These are phyloP conservation scores for Meleagris gallopavo DNA, from an alignment of 2,113 vertebrate species.

Conservation along the genomic window DNA sequence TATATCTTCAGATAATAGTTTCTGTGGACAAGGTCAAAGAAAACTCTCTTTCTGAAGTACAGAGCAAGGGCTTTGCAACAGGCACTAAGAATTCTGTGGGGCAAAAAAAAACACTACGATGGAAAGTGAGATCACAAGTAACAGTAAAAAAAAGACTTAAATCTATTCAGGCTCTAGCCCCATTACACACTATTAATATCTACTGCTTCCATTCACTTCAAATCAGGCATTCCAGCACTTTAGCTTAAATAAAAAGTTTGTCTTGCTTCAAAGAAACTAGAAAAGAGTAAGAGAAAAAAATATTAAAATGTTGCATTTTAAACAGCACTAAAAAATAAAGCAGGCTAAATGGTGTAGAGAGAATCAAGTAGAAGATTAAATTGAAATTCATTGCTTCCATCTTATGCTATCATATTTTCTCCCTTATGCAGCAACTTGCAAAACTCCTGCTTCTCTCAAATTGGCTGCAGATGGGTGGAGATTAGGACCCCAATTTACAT, in stretches of 20 bases:
- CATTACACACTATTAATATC: conserved; percentile 52
- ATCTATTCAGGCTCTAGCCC: background rate
- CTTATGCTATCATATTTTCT: background rate
- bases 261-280: conserved; percentile 48
- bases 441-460: background rate
- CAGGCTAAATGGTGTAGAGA: background rate
- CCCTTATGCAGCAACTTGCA: background rate
- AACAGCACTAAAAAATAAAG: background rate
- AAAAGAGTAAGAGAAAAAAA: background rate
- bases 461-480: background rate
- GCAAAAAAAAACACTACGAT: background rate
- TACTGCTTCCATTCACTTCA: conserved; percentile 51
- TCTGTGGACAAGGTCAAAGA: background rate
- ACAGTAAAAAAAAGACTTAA: conserved; percentile 47
- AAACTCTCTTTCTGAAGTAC: background rate
- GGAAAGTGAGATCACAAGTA: background rate
- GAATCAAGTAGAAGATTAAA: background rate
- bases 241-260: conserved; percentile 46
- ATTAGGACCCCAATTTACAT: background rate
- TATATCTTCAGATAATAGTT: background rate
- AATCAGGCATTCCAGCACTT: conserved; percentile 47
- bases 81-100: background rate
- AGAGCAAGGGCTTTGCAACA: background rate
- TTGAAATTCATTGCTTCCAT: background rate
- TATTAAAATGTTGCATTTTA: conserved; percentile 3